Base-by-base conservation (phyloP, 2,113 vertebrate genomes). In the Gymnorhina tibicen region DNA sequence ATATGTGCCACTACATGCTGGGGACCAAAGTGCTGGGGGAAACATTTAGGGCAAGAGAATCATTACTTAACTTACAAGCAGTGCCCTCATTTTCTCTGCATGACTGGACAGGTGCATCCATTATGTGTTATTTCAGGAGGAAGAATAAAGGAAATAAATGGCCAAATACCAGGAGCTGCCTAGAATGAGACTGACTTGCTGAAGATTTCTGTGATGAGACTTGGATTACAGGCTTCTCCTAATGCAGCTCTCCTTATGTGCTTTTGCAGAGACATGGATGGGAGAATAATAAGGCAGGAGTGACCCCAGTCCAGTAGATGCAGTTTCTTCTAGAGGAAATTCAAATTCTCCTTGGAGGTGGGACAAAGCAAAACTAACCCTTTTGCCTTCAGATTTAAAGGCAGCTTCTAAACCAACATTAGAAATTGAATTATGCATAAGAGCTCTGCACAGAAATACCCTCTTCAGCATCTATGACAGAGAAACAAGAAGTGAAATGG, bases 111-210 rank as follows among this genome's bases (percentile, higher is more conserved):
- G 91, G 37, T 96, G 73, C 85, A 92, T 93, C 93, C 93, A 93
- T 97, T 96, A 91, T 70, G 75, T 91, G 74, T 74, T 95, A 95
- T 94, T 96, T 97, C 84, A 85, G 44, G 23, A 84, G 81, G 73
- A 95, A 94, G 82, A 82, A 93, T 56, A 80, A 96, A 96, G 59
- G 94, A 95, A 96, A 94, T 85, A 85, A 96, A 96, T 55, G 89
- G 82, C 77, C 92, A 69, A 72, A 89, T 94, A 89, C 41, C 33
- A 85, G 83, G 46, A 85, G 84, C 66, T 87, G 60, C 22, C 79
- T 89, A 62, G 86, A 95, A 95, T 33, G 33, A 91, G 67, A 44
- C 23, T 62, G 83, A 76, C 80, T 92, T 0, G 0, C 68, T 62
- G 59, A 94, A 44, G 83, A 79, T 79, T 79, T 91, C 95, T 13